Evolutionary conservation across 1,140 invertebrate genomes (phyloP), one percentile per base, ranked within the genome.

Genomic region (Penaeus indicus): DNA sequence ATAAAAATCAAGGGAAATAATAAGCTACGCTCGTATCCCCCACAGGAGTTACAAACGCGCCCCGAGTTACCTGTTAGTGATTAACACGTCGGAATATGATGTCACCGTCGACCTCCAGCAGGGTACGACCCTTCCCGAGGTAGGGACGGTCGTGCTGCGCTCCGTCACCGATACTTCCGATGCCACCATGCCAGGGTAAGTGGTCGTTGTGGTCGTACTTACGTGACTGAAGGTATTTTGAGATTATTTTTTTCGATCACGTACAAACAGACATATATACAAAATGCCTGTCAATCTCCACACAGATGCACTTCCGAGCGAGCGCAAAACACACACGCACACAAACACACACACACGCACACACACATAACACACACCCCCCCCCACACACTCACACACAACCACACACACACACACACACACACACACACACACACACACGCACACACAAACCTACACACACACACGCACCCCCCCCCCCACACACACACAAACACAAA

Each of bases 11-110:
- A 60, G 13, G 10, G 10, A 22, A 32, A 60, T 80, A n/a, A 42
- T 1, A 54, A 54, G 10, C 0, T 54, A 54, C 54, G 10, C 11
- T n/a, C 78, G 22, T 80, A 13, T 27, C n/a, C 78, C 78, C n/a
- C 22, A 60, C 78, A 80, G 78, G 78, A 32, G 22, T 8, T 42
- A 80, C n/a, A 18, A 18, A 18, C 13, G 42, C 38, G 42, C 25
- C 78, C 78, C 25, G 32, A 80, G 25, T n/a, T 80, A 80, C 21
- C 78, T 80, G 32, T 13, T 80, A 11, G 32, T 80, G 32, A 80
- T 80, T 22, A 80, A 80, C 27, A 80, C 78, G n/a, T 42, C 32
- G 11, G 22, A 10, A 80, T 27, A 60, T 1, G 11, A 38, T 1
- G 78, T 80, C 3, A 80, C 25, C 22, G 38, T 60, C 78, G 78